phyloP scores from a whole-genome alignment of 2,888 invertebrate genomes.

The Agonopterix arenella region DNA sequence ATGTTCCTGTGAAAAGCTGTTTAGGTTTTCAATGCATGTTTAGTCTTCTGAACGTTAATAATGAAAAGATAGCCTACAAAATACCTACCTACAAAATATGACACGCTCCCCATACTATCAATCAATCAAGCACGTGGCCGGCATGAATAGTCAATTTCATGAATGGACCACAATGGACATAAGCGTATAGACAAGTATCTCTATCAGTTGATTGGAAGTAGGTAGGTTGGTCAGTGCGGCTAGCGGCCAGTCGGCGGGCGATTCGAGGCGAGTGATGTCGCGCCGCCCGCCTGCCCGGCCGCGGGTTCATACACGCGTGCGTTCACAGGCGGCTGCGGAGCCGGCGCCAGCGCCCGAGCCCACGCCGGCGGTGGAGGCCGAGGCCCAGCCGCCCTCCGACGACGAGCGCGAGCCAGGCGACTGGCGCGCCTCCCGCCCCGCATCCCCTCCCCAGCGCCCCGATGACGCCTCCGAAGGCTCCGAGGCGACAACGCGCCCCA shows the following conservation, averaged over 20 bases:
- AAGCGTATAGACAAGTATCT: slow-evolving; percentile 30
- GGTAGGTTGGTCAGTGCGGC: slow-evolving; percentile 30
- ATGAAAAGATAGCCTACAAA: too few species aligned
- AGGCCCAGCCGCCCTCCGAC: slow-evolving; percentile 59
- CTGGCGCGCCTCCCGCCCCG: slow-evolving; percentile 62
- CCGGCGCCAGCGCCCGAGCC: slow-evolving; percentile 58
- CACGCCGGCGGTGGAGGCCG: slow-evolving; percentile 54
- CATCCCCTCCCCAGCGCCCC: slow-evolving; percentile 60
- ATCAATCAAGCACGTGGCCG: slow-evolving; percentile 33
- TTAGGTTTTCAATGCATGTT: too few species aligned
- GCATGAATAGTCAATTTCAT: slow-evolving; percentile 30
- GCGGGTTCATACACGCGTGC: slow-evolving; percentile 50
- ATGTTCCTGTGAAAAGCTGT: too few species aligned
- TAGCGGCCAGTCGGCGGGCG: slow-evolving; percentile 56
- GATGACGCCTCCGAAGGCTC: slow-evolving; percentile 69
- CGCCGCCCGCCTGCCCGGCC: slow-evolving; percentile 59
- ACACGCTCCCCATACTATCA: slow-evolving; percentile 1
- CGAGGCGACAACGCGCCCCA: slow-evolving; percentile 76
- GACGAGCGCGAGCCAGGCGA: slow-evolving; percentile 75
- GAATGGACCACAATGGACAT: slow-evolving; percentile 43
- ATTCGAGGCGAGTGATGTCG: slow-evolving; percentile 57
- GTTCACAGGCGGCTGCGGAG: slow-evolving; percentile 65
- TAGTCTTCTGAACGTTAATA: too few species aligned
- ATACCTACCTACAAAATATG: too few species aligned
- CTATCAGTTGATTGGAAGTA: slow-evolving; percentile 52